Base-by-base conservation (phyloP, 2,797 vertebrate genomes). In the Pogonophryne albipinna region DNA sequence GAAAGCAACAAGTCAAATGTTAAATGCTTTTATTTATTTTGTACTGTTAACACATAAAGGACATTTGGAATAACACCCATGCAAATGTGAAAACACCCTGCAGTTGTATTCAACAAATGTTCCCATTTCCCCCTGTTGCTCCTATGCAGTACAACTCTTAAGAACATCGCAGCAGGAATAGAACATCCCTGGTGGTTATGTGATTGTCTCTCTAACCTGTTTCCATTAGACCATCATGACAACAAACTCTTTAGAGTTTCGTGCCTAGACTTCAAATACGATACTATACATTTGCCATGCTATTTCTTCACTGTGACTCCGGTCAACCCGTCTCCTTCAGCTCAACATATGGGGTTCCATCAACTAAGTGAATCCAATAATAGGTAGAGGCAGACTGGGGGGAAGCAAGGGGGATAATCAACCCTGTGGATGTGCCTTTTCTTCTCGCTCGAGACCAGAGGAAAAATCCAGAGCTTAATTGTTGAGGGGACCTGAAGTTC, bases 401-500 rank as follows among this genome's bases (percentile, higher is more conserved):
- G 56, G 15, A 51, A 4, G 63, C 12, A 70, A 31, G 51, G 66
- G 51, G 71, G 74, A 71, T 90, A 85, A 93, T 93, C 89, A 90
- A 76, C 68, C 70, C 71, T 68, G 38, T 85, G 81, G 76, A 79
- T 75, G 79, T 87, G 73, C 73, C 68, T 82, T 84, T 87, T 82
- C 46, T 82, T 78, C 62, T 80, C 67, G 11, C 87, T 71, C 2
- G 79, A 80, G 87, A 86, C 86, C 71, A 61, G 66, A 61, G 63
- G 59, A 92, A 80, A 89, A 92, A 89, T 86, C 77, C 76, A 86
- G 86, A 84, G 87, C 85, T 88, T 94, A 93, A 93, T 94, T 93
- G 93, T 91, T 90, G 83, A 88, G 86, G 88, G 91, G 86, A 91
- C 81, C 74, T 82, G 66, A 89, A 89, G 89, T 87, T 92, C 79